These are phyloP conservation scores for Lerista edwardsae DNA, from an alignment of 2,797 vertebrate species.

Conservation along the genomic window DNA sequence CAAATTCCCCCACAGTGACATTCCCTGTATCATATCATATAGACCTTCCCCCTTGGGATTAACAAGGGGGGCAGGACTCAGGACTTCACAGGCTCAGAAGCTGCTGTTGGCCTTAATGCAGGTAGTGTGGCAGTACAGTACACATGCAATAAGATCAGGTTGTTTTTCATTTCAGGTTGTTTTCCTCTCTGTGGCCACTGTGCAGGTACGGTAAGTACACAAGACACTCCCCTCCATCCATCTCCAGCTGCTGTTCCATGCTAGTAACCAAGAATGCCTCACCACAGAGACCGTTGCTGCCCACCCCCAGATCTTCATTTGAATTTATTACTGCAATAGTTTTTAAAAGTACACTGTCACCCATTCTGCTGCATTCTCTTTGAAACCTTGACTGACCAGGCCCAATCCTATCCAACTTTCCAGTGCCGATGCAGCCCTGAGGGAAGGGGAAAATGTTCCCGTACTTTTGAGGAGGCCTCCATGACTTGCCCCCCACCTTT, in stretches of 20 bases:
- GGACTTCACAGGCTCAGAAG: neutral
- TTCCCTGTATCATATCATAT: too few relatives aligned
- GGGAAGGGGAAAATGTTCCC: too few relatives aligned
- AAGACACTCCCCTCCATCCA: neutral
- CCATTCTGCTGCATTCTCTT: rapidly evolving
- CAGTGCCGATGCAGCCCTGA: too few relatives aligned
- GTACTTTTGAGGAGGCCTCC: too few relatives aligned
- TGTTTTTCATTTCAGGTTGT: rapidly evolving
- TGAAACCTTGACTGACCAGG: rapidly evolving
- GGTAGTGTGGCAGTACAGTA: neutral
- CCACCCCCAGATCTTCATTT: rapidly evolving
- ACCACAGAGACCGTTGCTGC: neutral
- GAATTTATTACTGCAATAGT: neutral
- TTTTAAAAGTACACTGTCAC: too few relatives aligned
- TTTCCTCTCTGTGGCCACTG: neutral
- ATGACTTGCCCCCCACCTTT: too few relatives aligned
- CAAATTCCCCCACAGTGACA: too few relatives aligned
- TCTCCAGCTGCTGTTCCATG: neutral
- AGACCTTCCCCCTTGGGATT: too few relatives aligned
- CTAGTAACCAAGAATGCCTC: neutral
- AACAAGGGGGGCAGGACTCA: too few relatives aligned
- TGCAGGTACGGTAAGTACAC: too few relatives aligned
- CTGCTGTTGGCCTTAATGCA: neutral
- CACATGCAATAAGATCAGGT: neutral
- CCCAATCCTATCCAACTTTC: too few relatives aligned